Evolutionary conservation across 2,888 invertebrate species (phyloP).

Genomic region (Drosophila trichaetosa): DNA sequence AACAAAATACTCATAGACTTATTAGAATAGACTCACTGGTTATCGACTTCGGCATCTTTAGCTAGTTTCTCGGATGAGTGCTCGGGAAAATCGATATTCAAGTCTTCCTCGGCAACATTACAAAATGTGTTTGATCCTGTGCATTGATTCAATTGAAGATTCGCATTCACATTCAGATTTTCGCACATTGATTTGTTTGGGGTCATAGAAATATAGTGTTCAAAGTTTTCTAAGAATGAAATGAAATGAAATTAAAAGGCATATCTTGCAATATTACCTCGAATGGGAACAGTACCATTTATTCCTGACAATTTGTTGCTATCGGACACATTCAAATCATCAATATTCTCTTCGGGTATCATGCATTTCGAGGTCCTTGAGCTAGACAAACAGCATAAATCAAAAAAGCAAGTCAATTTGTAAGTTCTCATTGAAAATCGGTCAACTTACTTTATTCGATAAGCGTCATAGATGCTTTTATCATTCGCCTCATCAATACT

Average conservation of each 20-base stretch:
- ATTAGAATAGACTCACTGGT: conserved; percentile 56
- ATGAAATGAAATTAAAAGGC: conserved; percentile 11
- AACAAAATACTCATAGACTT: neutral
- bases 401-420: neutral
- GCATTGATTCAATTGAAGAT: conserved; percentile 38
- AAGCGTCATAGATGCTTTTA: conserved; percentile 77
- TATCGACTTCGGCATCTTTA: conserved; percentile 53
- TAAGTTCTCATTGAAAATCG: neutral
- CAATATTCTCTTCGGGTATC: conserved; percentile 88
- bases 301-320: conserved; percentile 43
- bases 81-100: conserved; percentile 63
- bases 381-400: conserved; percentile 39
- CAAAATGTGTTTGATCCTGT: conserved; percentile 29
- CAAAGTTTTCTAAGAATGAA: conserved; percentile 49
- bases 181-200: conserved; percentile 55
- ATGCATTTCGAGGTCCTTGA: conserved; percentile 82
- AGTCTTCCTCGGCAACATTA: conserved; percentile 27
- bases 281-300: conserved; percentile 40
- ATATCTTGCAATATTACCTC: conserved; percentile 43
- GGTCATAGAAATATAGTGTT: conserved; percentile 69
- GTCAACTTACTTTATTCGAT: conserved; percentile 78
- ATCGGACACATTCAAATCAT: conserved; percentile 83
- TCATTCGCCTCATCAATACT: conserved; percentile 89
- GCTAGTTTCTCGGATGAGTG: conserved; percentile 60
- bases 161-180: conserved; percentile 40